A percentile compares a stretch with the other conserved stretches of the same genome.
These are phyloP conservation scores for Diplodus sargus DNA, from an alignment of 2,797 vertebrate genomes.

Conservation along the genomic window DNA sequence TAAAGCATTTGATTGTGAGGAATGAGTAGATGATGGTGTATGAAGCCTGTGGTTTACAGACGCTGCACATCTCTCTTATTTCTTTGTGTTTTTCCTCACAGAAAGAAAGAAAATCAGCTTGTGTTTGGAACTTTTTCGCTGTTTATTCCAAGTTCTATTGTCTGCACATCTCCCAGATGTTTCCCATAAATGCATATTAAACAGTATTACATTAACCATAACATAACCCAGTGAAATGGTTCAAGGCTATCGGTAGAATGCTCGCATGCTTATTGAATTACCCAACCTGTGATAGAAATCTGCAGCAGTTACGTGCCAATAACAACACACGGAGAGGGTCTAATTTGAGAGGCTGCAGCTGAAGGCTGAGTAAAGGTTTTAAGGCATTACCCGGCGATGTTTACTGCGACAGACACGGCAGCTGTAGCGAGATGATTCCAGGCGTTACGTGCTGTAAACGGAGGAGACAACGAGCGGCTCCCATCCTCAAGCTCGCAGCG, in stretches of 20 bases:
- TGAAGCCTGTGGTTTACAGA: conserved; percentile 46
- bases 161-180: conserved; percentile 72
- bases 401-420: conserved; percentile 67
- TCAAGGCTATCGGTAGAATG: conserved; percentile 71
- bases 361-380: conserved; percentile 76
- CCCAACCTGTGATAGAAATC: conserved; percentile 84
- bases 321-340: conserved; percentile 79
- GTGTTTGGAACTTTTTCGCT: conserved; percentile 42
- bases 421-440: conserved; percentile 75
- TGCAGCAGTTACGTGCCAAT: conserved; percentile 84
- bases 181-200: conserved; percentile 73
- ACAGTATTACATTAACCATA: conserved; percentile 72
- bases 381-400: conserved; percentile 78
- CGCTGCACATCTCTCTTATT: conserved; percentile 43
- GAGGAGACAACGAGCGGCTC: conserved; percentile 42
- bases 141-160: conserved; percentile 60
- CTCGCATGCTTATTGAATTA: conserved; percentile 88
- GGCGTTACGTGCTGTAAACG: conserved; percentile 62
- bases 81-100: conserved; percentile 29
- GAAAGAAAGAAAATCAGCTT: conserved; percentile 17
- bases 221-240: conserved; percentile 70
- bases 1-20: conserved; percentile 38
- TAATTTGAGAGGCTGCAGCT: conserved; percentile 78
- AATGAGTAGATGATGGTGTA: conserved; percentile 13
- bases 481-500: conserved; percentile 3